Base-by-base conservation (phyloP, 2,797 vertebrate genomes). In the Epinephelus awoara region DNA sequence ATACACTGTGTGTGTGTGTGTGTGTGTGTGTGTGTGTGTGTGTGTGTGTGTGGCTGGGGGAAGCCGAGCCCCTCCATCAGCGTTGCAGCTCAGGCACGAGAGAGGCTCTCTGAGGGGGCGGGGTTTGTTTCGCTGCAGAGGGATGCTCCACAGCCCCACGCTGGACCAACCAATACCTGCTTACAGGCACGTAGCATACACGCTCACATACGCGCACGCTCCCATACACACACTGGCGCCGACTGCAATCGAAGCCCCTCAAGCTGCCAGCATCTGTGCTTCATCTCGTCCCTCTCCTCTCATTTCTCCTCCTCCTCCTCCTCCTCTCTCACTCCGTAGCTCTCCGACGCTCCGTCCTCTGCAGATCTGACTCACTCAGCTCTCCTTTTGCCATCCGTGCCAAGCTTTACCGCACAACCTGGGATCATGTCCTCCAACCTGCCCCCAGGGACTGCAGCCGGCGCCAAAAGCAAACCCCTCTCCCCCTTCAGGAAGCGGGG, bases 401-500 rank as follows among this genome's bases (percentile, higher is more conserved):
- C 59, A 34, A 79, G 67, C 84, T 67, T 72, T 87, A 84, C 67
- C 52, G 47, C 79, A 68, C 66, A 55, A 76, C 51, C 86, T 8
- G 75, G 88, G 67, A 94, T 78, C 76, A 96, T 96, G 96, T 94
- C 96, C 81, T 94, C 95, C 79, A 95, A 91, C 83, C 73, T 92
- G 81, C 91, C 94, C 84, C 86, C 93, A 3, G 89, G 87, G 72
- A 68, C 77, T 3, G 2, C 80, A 23, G 44, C 85, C 0, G 81
- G 79, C 59, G 77, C 80, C 52, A 94, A 93, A 77, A 86, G 14
- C 90, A 95, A 95, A 86, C 92, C 94, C 88, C 95, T 95, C 42
- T 96, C 95, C 27, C 96, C 96, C 67, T 97, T 96, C 89, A 96
- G 95, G 94, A 98, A 98, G 93, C 95, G 97, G 70, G 96, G 95